Conservation (phyloP, 1,140 invertebrate genomes). For the Bombus waltoni region DNA sequence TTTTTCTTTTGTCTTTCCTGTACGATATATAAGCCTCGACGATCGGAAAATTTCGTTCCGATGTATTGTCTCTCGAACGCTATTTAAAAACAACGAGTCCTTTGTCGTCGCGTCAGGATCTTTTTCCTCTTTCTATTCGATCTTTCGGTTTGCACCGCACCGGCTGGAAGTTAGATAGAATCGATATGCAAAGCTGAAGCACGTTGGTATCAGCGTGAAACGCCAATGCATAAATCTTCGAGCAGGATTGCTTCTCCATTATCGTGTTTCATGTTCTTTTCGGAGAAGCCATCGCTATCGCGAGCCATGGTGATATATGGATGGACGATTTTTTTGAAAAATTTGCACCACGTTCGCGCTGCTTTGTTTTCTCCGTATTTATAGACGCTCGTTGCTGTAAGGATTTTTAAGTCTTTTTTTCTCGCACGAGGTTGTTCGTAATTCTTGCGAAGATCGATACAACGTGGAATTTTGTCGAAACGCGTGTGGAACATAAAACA, state of each 20-base stretch:
- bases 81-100: neutral
- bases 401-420: neutral
- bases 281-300: neutral
- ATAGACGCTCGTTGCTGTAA: neutral
- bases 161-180: neutral
- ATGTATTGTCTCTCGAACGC: too few relatives aligned
- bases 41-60: constrained; percentile 1
- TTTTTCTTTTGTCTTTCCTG: neutral
- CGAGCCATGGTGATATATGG: neutral
- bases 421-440: neutral
- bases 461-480: neutral
- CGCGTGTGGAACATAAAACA: neutral
- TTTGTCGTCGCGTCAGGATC: too few relatives aligned
- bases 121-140: neutral
- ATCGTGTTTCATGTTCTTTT: neutral
- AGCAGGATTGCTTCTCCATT: constrained; percentile 14
- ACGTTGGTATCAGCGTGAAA: neutral
- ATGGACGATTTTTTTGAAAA: neutral
- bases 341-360: neutral
- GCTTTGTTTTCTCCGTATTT: neutral
- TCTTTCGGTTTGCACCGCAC: neutral
- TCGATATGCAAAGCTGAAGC: constrained; percentile 21
- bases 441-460: neutral
- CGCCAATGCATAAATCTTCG: neutral
- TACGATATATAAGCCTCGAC: constrained; percentile 6